These are phyloP conservation scores for Drosophila biarmipes DNA, from an alignment of 1,140 invertebrate species.

Conservation along the genomic window DNA sequence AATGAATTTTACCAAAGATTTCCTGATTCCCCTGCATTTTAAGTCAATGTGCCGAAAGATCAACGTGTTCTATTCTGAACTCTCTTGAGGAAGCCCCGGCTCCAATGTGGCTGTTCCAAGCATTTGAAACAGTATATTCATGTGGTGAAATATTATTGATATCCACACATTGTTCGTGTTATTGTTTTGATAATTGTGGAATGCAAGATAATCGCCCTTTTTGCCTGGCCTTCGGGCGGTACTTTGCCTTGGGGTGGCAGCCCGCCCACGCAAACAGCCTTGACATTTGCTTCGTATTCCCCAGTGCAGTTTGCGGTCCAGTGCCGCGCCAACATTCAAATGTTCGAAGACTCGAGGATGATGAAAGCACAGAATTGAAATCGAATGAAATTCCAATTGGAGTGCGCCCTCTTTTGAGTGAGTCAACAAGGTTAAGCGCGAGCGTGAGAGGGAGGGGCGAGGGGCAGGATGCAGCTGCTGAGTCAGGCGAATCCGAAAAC, in stretches of 20 bases:
- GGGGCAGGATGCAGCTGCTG: slow-evolving; percentile 59
- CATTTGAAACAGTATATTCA: not conserved
- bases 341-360: slow-evolving; percentile 30
- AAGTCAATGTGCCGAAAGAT: too few relatives aligned
- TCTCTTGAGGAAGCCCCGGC: too few relatives aligned
- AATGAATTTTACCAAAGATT: too few relatives aligned
- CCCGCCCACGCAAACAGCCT: slow-evolving; percentile 47
- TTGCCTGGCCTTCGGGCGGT: slow-evolving; percentile 5
- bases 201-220: not conserved
- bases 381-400: slow-evolving; percentile 66
- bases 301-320: slow-evolving; percentile 13
- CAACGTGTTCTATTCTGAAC: too few relatives aligned
- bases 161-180: not conserved
- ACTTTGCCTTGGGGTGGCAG: slow-evolving; percentile 1
- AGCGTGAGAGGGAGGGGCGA: slow-evolving; percentile 1
- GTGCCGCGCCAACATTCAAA: slow-evolving; percentile 13
- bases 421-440: slow-evolving; percentile 67
- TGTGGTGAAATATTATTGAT: not conserved
- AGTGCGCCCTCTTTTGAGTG: slow-evolving; percentile 48
- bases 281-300: slow-evolving; percentile 55
- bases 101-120: not conserved
- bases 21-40: too few relatives aligned
- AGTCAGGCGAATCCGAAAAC: slow-evolving; percentile 15
- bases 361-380: slow-evolving; percentile 45
- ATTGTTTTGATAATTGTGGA: not conserved